Conservation (phyloP, 92 coral and sea anemone species). For the Phenganax subtilis region DNA sequence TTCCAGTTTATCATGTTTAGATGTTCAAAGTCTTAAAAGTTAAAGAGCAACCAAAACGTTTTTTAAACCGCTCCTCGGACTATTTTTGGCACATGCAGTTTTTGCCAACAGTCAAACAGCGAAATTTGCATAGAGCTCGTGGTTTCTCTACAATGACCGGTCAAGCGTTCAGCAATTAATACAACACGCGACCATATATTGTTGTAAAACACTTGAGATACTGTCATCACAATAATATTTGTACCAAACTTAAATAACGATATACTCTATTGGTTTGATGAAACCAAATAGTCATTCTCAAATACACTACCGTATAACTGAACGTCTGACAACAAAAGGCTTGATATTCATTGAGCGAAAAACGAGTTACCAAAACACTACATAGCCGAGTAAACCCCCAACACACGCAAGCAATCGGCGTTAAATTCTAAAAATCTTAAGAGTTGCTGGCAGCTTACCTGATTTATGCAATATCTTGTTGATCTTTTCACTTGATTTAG, state of each 20-base stretch:
- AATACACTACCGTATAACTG: not conserved
- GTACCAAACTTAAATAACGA: not conserved
- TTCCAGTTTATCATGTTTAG: too few relatives aligned
- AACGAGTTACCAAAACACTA: not conserved
- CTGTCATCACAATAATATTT: slow-evolving; percentile 8
- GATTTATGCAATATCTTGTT: slow-evolving; percentile 69
- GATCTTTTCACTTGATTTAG: slow-evolving; percentile 68
- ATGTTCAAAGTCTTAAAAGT: not conserved
- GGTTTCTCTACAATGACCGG: not conserved
- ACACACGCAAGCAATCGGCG: not conserved
- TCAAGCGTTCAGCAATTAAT: slow-evolving; percentile 22
- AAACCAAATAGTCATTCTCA: not conserved
- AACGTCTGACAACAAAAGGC: slow-evolving; percentile 20
- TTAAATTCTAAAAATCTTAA: not conserved
- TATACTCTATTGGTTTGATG: not conserved
- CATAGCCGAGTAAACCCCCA: not conserved
- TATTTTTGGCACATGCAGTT: not conserved
- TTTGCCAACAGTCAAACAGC: slow-evolving; percentile 14
- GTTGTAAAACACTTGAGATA: not conserved
- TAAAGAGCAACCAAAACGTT: slow-evolving; percentile 21
- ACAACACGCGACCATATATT: slow-evolving; percentile 22
- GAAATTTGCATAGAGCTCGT: slow-evolving; percentile 39
- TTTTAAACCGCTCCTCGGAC: slow-evolving; percentile 10
- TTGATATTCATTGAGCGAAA: not conserved
- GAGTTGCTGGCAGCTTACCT: slow-evolving; percentile 46